Conservation (phyloP, 2,797 vertebrate species). For the Pipistrellus pipistrellus region DNA sequence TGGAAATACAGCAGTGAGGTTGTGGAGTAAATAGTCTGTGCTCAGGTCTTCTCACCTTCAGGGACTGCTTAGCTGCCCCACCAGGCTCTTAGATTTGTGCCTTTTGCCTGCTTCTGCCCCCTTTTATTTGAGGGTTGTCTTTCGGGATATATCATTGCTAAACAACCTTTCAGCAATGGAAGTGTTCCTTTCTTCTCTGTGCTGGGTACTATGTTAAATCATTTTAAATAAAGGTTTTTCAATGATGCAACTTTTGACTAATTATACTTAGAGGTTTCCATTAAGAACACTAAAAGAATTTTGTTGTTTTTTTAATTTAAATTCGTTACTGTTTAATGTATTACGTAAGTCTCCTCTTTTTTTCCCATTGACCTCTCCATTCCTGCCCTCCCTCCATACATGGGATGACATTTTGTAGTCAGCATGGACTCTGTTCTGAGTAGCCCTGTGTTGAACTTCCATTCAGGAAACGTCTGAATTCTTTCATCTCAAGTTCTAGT, state of each 20-base stretch:
- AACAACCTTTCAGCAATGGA: not conserved
- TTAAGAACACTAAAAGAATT: slow-evolving; percentile 7
- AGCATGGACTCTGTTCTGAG: not conserved
- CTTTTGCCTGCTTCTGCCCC: not conserved
- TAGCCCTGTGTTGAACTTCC: not conserved
- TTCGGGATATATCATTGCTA: not conserved
- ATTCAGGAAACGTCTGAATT: not conserved
- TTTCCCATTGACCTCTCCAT: no score
- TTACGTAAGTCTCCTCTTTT: no score
- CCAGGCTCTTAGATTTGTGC: not conserved
- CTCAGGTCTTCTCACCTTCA: not conserved
- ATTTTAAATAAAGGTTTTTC: slow-evolving; percentile 17
- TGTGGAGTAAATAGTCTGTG: no score
- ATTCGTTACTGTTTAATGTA: no score
- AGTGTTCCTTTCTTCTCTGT: slow-evolving; percentile 19
- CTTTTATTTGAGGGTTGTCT: not conserved
- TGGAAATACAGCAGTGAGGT: not conserved
- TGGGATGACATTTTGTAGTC: not conserved
- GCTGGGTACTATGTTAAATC: not conserved
- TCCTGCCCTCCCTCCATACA: no score
- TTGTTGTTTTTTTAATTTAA: not conserved
- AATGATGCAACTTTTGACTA: not conserved
- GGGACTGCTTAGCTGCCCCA: not conserved
- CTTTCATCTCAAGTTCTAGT: not conserved
- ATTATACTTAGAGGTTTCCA: slow-evolving; percentile 8